A percentile compares a stretch with the other conserved stretches of the same genome.
Conservation (phyloP, 1,140 invertebrate genomes). For the Bombus polaris region DNA sequence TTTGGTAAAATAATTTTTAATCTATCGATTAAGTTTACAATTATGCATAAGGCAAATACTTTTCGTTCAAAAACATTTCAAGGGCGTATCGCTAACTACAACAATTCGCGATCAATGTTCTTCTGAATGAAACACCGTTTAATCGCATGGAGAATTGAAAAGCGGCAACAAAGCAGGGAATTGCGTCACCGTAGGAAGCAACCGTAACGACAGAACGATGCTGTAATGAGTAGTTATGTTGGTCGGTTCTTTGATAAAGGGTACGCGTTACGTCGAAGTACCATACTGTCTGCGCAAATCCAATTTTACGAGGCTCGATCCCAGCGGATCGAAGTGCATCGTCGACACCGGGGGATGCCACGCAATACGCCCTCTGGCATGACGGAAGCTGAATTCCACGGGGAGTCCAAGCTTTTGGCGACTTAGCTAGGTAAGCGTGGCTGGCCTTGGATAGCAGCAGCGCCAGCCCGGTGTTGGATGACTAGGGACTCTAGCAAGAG, state of each 20-base stretch:
- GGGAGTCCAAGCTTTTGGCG: slow-evolving; percentile 67
- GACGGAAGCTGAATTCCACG: slow-evolving; percentile 65
- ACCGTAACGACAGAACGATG: not conserved
- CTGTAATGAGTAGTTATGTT: slow-evolving; percentile 1
- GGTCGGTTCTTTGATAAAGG: slow-evolving; percentile 5
- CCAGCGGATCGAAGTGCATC: slow-evolving; percentile 67
- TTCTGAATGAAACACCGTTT: not conserved
- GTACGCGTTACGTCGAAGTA: slow-evolving; percentile 13
- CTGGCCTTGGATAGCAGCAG: slow-evolving; percentile 44
- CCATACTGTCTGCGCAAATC: slow-evolving; percentile 57
- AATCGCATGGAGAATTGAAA: slow-evolving; percentile 1
- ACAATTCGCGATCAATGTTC: not conserved
- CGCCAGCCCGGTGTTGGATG: not conserved
- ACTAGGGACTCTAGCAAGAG: not conserved
- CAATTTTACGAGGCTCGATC: slow-evolving; percentile 70
- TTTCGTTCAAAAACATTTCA: not conserved
- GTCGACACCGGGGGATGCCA: slow-evolving; percentile 53
- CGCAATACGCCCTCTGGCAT: slow-evolving; percentile 62
- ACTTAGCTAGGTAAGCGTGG: slow-evolving; percentile 63
- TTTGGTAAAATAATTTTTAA: not conserved
- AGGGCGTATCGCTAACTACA: not conserved
- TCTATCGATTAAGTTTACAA: not conserved
- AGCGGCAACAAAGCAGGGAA: not conserved
- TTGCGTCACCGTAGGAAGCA: not conserved
- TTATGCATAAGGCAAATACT: not conserved